Evolutionary conservation across 2,888 invertebrate genomes (phyloP), one percentile per base, ranked within the genome.

Genomic region (Steinernema scapterisci): DNA sequence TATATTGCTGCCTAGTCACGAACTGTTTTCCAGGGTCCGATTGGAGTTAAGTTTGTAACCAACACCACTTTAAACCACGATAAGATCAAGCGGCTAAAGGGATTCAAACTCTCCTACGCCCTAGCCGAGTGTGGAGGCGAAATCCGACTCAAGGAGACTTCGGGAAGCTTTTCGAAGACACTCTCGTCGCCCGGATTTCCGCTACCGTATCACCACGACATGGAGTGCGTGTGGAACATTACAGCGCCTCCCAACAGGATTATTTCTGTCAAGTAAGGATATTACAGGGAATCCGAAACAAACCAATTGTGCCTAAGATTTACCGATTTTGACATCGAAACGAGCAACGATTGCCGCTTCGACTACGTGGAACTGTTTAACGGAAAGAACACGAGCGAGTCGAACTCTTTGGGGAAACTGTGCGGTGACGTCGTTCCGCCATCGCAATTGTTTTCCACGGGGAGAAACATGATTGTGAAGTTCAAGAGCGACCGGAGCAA

Each of bases 171-270:
- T 13, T 48, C 75, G 23, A 63, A 63, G 44, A 31, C 52, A 7
- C 72, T 83, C 46, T 73, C 75, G 5, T 82, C 83, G 21, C 86
- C 86, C 13, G 85, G 82, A 1, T 86, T 82, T 79, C 86, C 86
- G 19, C 77, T 85, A n/a, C 81, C 82, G 1, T 86, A 86, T 70
- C 82, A 82, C 44, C 77, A 84, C 51, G 77, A 81, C 48, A 72
- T 87, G 46, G 80, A 86, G 51, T 86, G 86, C 70, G 71, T 81
- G 44, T 87, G 86, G 86, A 87, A 85, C 51, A 78, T 86, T 74
- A 84, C 83, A 1, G 83, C 86, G 9, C 78, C 82, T 1, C 44
- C 72, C 0, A 83, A 81, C 43, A 52, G 82, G 9, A 70, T 81
- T 3, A 78, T 86, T 45, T 73, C 78, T 27, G 76, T 80, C n/a